These are phyloP conservation scores for Callipepla squamata DNA, from an alignment of 2,113 vertebrate species.

Conservation along the genomic window DNA sequence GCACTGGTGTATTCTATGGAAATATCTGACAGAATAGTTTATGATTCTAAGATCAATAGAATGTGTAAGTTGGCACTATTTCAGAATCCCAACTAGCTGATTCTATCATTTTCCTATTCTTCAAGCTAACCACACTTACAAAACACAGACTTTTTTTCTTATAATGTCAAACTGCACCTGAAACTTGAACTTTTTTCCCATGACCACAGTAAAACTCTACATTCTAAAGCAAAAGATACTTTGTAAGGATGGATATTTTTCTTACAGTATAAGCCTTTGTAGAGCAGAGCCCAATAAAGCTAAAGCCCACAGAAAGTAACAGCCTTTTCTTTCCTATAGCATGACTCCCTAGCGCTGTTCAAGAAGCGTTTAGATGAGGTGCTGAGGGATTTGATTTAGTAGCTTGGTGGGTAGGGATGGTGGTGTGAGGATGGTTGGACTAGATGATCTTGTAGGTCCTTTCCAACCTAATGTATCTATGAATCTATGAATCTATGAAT, in stretches of 20 bases:
- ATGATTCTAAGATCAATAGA: neutral
- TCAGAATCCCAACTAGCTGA: neutral
- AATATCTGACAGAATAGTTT: neutral
- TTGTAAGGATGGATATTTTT: neutral
- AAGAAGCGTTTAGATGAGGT: too few species aligned
- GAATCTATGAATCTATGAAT: too few species aligned
- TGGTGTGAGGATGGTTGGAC: too few species aligned
- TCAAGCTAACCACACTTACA: neutral
- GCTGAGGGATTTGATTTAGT: too few species aligned
- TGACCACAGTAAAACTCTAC: neutral
- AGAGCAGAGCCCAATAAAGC: neutral
- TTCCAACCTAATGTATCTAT: too few species aligned
- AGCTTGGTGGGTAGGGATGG: too few species aligned
- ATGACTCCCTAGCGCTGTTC: too few species aligned
- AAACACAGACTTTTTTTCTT: neutral
- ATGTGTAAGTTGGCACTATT: neutral
- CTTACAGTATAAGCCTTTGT: neutral
- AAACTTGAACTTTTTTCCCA: neutral
- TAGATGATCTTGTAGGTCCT: too few species aligned
- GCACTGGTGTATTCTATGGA: neutral
- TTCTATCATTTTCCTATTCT: neutral
- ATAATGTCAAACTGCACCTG: fast-evolving
- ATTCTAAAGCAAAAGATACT: neutral
- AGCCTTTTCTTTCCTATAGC: neutral
- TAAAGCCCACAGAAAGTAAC: neutral